phyloP scores from a whole-genome alignment of 2,888 invertebrate species.

The Micropterix aruncella region DNA sequence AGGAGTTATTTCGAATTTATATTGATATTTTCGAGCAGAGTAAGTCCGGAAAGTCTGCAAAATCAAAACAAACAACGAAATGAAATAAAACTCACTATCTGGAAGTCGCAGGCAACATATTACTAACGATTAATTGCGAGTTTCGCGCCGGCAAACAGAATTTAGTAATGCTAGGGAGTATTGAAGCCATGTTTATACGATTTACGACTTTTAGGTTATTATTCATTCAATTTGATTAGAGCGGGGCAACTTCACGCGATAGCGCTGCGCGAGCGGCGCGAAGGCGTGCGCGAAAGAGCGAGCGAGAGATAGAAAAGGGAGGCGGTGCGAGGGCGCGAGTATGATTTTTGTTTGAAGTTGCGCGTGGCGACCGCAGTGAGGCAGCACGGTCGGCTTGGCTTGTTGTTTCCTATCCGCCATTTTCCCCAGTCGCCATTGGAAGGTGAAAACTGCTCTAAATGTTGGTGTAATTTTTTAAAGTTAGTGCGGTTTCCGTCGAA shows the following conservation, averaged over 20 bases:
- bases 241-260: no score
- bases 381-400: constrained; percentile 59
- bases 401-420: constrained; percentile 82
- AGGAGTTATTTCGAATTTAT: background rate
- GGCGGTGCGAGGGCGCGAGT: background rate
- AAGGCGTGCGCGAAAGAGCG: no score
- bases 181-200: no score
- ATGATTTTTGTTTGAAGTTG: constrained; percentile 27
- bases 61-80: no score
- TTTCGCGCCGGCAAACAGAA: no score
- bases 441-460: constrained; percentile 71
- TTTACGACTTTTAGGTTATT: no score
- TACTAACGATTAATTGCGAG: no score
- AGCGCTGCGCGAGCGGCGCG: no score
- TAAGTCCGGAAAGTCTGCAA: background rate
- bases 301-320: background rate
- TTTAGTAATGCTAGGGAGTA: no score
- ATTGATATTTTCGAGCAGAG: background rate
- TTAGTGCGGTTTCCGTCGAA: constrained; percentile 49
- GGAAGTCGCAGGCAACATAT: no score
- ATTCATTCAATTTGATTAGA: no score
- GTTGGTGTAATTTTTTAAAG: constrained; percentile 51
- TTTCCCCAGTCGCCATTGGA: constrained; percentile 86
- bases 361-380: constrained; percentile 27
- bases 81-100: no score